A percentile compares a stretch with the other conserved stretches of the same genome.
phyloP scores from a whole-genome alignment of 2,888 invertebrate genomes.

The Tinea trinotella region DNA sequence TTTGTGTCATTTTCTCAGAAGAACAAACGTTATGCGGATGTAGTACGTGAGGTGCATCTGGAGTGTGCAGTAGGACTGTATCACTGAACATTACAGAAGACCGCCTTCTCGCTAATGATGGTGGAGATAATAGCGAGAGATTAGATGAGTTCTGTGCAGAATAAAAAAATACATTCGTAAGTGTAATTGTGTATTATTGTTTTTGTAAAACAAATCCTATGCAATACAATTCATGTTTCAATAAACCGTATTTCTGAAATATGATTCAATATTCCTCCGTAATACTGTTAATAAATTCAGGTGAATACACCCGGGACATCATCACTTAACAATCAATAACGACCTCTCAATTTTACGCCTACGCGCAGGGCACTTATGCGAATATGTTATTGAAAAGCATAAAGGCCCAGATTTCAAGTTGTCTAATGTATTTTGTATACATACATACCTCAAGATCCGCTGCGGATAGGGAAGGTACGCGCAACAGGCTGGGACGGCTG shows the following conservation, averaged over 20 bases:
- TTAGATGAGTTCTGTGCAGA: conserved; percentile 74
- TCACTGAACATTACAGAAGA: conserved; percentile 94
- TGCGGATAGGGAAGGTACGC: conserved; percentile 74
- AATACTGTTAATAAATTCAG: background rate
- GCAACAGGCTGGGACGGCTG: conserved; percentile 70
- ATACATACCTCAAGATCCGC: conserved; percentile 66
- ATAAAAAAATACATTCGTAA: background rate
- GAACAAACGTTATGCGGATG: conserved; percentile 77
- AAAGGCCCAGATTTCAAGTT: conserved; percentile 1
- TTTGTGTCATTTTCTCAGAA: conserved; percentile 92
- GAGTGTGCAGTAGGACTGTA: conserved; percentile 80
- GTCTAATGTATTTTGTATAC: conserved; percentile 10
- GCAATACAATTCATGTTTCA: background rate
- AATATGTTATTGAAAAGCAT: conserved; percentile 9
- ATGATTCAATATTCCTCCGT: background rate
- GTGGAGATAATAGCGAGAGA: conserved; percentile 80
- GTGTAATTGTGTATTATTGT: background rate
- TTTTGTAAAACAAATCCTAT: background rate
- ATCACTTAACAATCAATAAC: conserved; percentile 10
- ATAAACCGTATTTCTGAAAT: background rate
- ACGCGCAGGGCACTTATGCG: conserved; percentile 1
- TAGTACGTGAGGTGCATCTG: conserved; percentile 42
- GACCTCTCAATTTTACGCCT: background rate
- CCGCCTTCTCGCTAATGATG: conserved; percentile 79
- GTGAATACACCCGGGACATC: background rate